Evolutionary conservation across 1,140 invertebrate species (phyloP).

Genomic region (Sipha flava): DNA sequence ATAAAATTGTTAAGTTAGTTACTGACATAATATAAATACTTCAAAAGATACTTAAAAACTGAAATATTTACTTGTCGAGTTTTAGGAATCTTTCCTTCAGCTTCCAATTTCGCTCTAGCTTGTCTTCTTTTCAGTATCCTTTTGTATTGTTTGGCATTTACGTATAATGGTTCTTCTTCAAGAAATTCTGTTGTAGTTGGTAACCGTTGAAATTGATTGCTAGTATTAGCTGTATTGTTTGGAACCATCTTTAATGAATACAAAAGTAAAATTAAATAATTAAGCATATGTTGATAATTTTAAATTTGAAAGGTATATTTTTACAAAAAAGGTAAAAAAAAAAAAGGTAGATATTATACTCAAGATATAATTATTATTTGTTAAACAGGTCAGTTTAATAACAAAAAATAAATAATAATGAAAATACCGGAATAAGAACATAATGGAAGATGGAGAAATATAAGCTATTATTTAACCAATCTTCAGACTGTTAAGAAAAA

Average conservation of each 20-base stretch:
- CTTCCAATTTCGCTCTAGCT: slow-evolving; percentile 82
- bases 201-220: slow-evolving; percentile 53
- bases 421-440: no score
- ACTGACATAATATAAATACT: no score
- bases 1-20: slow-evolving; percentile 33
- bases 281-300: not conserved
- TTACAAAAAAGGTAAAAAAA: no score
- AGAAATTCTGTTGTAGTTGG: slow-evolving; percentile 63
- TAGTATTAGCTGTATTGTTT: not conserved
- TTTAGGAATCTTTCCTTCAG: slow-evolving; percentile 91
- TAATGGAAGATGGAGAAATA: no score
- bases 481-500: no score
- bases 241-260: slow-evolving; percentile 33
- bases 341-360: no score
- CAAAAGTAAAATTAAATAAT: not conserved
- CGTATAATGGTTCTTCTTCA: slow-evolving; percentile 91
- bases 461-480: no score
- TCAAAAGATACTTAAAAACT: not conserved
- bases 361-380: no score
- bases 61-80: slow-evolving; percentile 72
- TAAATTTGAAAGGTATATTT: not conserved
- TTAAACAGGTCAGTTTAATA: no score
- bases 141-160: slow-evolving; percentile 97
- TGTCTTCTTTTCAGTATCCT: slow-evolving; percentile 82
- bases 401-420: no score